Evolutionary conservation across 2,888 invertebrate genomes (phyloP).

Genomic region (Melanostoma scalare): DNA sequence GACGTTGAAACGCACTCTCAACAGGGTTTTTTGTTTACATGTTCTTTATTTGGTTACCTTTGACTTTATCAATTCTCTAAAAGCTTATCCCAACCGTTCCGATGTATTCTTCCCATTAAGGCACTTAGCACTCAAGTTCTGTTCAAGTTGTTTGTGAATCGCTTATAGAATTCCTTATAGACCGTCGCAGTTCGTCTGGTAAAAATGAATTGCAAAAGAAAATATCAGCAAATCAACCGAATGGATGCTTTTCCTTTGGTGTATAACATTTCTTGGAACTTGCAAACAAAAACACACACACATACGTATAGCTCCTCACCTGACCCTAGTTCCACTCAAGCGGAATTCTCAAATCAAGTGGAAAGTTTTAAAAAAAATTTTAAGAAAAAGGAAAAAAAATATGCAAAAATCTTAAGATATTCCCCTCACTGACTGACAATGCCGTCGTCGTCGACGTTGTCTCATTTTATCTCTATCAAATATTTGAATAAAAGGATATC

Average conservation of each 20-base stretch:
- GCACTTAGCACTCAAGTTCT: constrained; percentile 33
- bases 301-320: constrained; percentile 6
- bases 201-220: constrained; percentile 9
- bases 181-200: neutral
- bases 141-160: constrained; percentile 25
- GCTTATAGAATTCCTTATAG: constrained; percentile 12
- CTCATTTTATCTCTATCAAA: constrained; percentile 13
- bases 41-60: too few relatives aligned
- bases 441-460: neutral
- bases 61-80: too few relatives aligned
- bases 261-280: constrained; percentile 2
- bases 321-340: constrained; percentile 37
- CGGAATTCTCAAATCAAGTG: constrained; percentile 63
- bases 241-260: constrained; percentile 9
- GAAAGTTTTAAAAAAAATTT: constrained; percentile 49
- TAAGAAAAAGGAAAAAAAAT: constrained; percentile 10
- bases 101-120: constrained; percentile 13
- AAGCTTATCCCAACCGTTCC: too few relatives aligned
- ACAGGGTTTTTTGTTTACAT: too few relatives aligned
- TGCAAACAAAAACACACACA: constrained; percentile 9
- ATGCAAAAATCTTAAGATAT: constrained; percentile 36
- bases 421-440: neutral
- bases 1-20: too few relatives aligned
- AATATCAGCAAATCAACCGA: constrained; percentile 28
- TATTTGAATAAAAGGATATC: constrained; percentile 49